A percentile compares a stretch with the other conserved stretches of the same genome.
phyloP scores from a whole-genome alignment of 2,797 vertebrate genomes.

The Melopsittacus undulatus region DNA sequence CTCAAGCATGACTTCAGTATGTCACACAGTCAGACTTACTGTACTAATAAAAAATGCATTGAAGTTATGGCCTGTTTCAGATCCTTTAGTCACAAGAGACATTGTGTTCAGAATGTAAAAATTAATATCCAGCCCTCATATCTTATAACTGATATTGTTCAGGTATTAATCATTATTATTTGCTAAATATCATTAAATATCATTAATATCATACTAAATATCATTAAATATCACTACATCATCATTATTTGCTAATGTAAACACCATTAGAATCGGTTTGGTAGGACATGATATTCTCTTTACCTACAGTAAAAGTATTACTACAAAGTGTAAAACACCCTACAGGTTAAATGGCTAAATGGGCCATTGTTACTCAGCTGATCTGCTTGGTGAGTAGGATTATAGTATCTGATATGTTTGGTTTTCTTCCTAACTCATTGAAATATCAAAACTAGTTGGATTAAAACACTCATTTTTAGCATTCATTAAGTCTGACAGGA shows the following conservation, averaged over 20 bases:
- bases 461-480: neutral
- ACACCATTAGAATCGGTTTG: neutral
- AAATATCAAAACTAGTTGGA: neutral
- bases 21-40: neutral
- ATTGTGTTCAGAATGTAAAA: neutral
- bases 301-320: neutral
- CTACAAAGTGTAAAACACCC: neutral
- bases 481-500: neutral
- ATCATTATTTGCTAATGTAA: constrained; percentile 6
- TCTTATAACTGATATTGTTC: neutral
- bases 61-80: neutral
- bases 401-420: neutral
- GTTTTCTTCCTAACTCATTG: neutral
- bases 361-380: neutral
- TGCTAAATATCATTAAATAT: neutral
- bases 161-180: constrained; percentile 1
- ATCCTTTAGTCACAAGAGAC: neutral
- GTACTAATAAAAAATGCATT: neutral
- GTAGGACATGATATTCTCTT: neutral
- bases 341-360: neutral
- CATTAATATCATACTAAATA: too few relatives aligned
- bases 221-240: neutral
- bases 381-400: neutral
- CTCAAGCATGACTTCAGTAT: neutral
- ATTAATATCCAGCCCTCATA: neutral